Percentiles rank a stretch among this genome's conserved stretches.
Evolutionary conservation across 2,888 invertebrate species (phyloP).

Genomic region (Sepiola atlantica): DNA sequence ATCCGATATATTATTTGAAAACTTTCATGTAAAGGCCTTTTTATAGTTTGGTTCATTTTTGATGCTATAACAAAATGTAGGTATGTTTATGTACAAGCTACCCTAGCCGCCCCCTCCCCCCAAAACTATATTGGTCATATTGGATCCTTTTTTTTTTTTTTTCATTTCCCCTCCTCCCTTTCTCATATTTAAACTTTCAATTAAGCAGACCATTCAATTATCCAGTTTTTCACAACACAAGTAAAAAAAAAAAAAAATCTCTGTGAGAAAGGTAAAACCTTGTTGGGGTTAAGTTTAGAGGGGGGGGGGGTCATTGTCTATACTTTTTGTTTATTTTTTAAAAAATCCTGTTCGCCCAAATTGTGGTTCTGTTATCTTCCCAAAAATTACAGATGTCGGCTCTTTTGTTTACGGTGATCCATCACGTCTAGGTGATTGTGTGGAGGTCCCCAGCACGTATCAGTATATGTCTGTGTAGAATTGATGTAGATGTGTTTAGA

Average conservation of each 20-base stretch:
- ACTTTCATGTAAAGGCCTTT: background rate
- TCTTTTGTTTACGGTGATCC: conserved; percentile 6
- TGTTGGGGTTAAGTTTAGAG: no score
- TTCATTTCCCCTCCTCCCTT: no score
- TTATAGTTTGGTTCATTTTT: background rate
- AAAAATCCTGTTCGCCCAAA: background rate
- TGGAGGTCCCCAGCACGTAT: conserved; percentile 32
- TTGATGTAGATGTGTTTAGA: background rate
- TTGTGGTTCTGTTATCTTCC: conserved; percentile 32
- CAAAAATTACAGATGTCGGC: conserved; percentile 23
- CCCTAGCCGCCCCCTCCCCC: background rate
- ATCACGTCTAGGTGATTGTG: conserved; percentile 22
- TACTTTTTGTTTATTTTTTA: background rate
- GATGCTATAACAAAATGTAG: conserved; percentile 3
- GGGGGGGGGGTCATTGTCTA: background rate
- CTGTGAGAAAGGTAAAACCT: no score
- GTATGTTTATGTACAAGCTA: background rate
- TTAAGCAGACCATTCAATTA: background rate
- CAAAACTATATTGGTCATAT: background rate
- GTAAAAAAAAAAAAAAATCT: background rate
- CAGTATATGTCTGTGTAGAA: background rate
- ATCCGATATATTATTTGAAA: background rate
- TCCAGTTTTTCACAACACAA: background rate
- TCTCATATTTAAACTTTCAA: background rate
- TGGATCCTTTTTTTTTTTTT: background rate